Percentiles rank a stretch among this genome's conserved stretches.
Conservation (phyloP, 2,797 vertebrate species). For the Crocidura indochinensis region DNA sequence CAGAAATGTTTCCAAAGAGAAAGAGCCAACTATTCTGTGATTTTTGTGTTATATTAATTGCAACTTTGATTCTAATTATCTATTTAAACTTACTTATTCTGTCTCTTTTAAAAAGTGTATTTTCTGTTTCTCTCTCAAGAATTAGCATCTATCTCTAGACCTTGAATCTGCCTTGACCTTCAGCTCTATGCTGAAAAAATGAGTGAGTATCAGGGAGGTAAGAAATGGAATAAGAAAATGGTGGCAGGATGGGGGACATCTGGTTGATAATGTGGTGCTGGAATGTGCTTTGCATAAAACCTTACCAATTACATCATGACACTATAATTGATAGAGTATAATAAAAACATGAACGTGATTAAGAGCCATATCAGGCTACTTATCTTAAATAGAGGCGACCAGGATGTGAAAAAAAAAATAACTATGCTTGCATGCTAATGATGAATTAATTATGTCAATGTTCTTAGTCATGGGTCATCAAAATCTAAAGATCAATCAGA, state of each 20-base stretch:
- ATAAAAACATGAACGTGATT: background rate
- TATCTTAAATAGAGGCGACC: background rate
- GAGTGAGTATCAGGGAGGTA: no score
- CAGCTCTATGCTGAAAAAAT: background rate
- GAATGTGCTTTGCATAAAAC: no score
- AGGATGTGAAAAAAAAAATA: background rate
- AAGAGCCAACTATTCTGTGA: background rate
- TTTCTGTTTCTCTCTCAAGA: background rate
- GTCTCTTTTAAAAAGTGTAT: background rate
- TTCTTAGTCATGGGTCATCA: background rate
- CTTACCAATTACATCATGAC: no score
- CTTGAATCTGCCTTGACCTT: background rate
- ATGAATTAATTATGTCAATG: background rate
- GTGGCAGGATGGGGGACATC: no score
- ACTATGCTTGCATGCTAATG: background rate
- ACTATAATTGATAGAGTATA: no score
- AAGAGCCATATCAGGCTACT: background rate
- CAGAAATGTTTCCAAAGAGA: background rate
- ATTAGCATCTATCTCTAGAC: background rate
- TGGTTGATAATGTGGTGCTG: no score
- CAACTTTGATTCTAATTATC: background rate
- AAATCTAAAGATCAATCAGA: background rate
- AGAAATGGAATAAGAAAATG: no score
- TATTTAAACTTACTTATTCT: background rate
- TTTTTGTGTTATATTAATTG: background rate